phyloP scores from a whole-genome alignment of 2,888 invertebrate genomes.

The Panorpa germanica region DNA sequence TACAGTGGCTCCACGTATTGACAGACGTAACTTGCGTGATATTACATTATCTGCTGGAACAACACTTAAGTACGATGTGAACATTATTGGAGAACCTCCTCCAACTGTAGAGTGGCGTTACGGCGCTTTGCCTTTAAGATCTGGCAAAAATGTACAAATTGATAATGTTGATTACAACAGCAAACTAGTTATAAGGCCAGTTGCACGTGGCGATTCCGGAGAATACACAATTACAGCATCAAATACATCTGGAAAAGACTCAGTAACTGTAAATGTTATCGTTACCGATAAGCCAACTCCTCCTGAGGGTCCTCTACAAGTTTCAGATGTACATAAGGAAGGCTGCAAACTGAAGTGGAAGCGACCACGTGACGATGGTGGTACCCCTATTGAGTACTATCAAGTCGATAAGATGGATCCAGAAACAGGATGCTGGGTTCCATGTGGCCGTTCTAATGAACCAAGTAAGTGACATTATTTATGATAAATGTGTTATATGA shows the following conservation, averaged over 20 bases:
- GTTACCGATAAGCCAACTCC: slow-evolving; percentile 75
- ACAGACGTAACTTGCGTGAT: slow-evolving; percentile 78
- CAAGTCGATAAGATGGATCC: slow-evolving; percentile 90
- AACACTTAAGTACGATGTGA: slow-evolving; percentile 82
- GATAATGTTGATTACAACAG: slow-evolving; percentile 78
- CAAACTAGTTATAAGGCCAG: slow-evolving; percentile 66
- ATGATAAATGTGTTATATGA: not conserved
- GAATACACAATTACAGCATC: slow-evolving; percentile 73
- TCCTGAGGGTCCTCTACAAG: slow-evolving; percentile 80
- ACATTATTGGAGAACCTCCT: slow-evolving; percentile 87
- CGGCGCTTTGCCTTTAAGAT: slow-evolving; percentile 56
- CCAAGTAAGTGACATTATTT: slow-evolving; percentile 36
- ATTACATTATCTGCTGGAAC: slow-evolving; percentile 83
- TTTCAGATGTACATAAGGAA: slow-evolving; percentile 77
- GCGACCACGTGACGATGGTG: slow-evolving; percentile 86
- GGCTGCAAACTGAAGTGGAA: slow-evolving; percentile 93
- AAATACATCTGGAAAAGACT: slow-evolving; percentile 75
- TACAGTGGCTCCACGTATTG: slow-evolving; percentile 95
- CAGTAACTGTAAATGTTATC: slow-evolving; percentile 59
- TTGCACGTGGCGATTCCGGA: slow-evolving; percentile 63
- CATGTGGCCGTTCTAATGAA: slow-evolving; percentile 66
- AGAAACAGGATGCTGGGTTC: slow-evolving; percentile 75
- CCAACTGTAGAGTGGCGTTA: slow-evolving; percentile 88
- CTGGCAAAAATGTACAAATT: slow-evolving; percentile 52
- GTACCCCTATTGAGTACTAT: slow-evolving; percentile 87